Evolutionary conservation across 2,797 vertebrate genomes (phyloP), one percentile per base, ranked within the genome.

Genomic region (Manis javanica): DNA sequence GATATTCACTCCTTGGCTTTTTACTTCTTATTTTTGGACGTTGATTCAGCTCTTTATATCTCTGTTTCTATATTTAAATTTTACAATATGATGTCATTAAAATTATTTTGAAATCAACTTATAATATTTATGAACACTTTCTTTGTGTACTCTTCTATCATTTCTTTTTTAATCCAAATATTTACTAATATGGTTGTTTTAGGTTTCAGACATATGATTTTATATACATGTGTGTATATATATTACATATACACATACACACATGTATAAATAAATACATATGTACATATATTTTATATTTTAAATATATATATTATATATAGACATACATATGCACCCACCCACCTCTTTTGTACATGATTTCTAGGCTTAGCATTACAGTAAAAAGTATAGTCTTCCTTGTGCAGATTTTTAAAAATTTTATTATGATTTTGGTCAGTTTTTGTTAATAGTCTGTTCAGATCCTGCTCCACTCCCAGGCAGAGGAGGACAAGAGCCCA

Each of bases 1-100:
- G 9, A 63, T 49, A 77, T 78, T 91, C 53, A 64, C 42, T 64
- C 9, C 1, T 77, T 29, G 3, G 0, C 2, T 12, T 78, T 90
- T 90, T 71, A 18, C 11, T 71, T 69, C 55, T 84, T 66, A 81
- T n/a, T 94, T 94, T 82, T 77, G 21, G 19, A 78, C 82, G 53
- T 7, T 46, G 5, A 51, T 63, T 37, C 55, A 77, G 16, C 24
- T 87, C 57, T 57, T 90, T 79, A 61, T 59, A 37, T 85, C 10
- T 68, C 68, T 74, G 19, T 75, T 75, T 26, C 46, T 37, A 78
- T 37, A 39, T 19, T 57, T 83, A 63, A 23, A 63, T 87, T 94
- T 83, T 83, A 57, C 61, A 12, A 37, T 77, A 29, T 0, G 1
- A 42, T n/a, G 5, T 83, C 66, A 51, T 37, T 15, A 12, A 84